phyloP scores from a whole-genome alignment of 2,797 vertebrate species.

The Huso huso region DNA sequence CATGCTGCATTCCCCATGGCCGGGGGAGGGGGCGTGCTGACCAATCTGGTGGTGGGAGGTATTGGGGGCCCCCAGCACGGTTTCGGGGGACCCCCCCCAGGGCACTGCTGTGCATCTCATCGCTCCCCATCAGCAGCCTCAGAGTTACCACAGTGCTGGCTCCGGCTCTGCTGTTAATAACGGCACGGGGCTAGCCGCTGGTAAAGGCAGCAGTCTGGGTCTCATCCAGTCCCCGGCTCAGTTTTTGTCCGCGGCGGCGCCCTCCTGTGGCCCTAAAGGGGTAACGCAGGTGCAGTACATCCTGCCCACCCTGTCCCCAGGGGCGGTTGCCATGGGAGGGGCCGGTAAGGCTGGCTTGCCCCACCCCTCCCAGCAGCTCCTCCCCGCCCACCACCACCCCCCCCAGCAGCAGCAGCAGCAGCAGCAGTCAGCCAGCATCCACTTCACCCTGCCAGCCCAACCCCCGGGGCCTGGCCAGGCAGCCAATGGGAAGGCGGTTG shows the following conservation, averaged over 20 bases:
- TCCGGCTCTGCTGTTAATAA: constrained; percentile 33
- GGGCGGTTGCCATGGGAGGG: constrained; percentile 32
- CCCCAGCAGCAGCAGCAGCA: constrained; percentile 43
- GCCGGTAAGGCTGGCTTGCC: constrained; percentile 25
- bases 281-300: constrained; percentile 91
- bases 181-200: constrained; percentile 65
- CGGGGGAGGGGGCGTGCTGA: constrained; percentile 57
- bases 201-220: constrained; percentile 47
- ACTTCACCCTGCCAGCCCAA: constrained; percentile 73
- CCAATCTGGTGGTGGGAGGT: constrained; percentile 68
- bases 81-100: constrained; percentile 42
- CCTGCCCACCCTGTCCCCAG: constrained; percentile 75
- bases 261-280: constrained; percentile 52
- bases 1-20: constrained; percentile 43
- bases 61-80: neutral
- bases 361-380: constrained; percentile 52
- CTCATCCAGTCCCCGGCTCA: constrained; percentile 70
- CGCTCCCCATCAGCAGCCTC: constrained; percentile 48
- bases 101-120: constrained; percentile 74
- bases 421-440: constrained; percentile 67
- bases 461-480: constrained; percentile 44
- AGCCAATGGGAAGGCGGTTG: constrained; percentile 68
- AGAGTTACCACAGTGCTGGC: constrained; percentile 42
- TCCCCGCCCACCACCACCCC: constrained; percentile 24
- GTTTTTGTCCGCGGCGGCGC: constrained; percentile 58